Evolutionary conservation across 1,140 invertebrate species (phyloP).

Genomic region (Drosophila tani): DNA sequence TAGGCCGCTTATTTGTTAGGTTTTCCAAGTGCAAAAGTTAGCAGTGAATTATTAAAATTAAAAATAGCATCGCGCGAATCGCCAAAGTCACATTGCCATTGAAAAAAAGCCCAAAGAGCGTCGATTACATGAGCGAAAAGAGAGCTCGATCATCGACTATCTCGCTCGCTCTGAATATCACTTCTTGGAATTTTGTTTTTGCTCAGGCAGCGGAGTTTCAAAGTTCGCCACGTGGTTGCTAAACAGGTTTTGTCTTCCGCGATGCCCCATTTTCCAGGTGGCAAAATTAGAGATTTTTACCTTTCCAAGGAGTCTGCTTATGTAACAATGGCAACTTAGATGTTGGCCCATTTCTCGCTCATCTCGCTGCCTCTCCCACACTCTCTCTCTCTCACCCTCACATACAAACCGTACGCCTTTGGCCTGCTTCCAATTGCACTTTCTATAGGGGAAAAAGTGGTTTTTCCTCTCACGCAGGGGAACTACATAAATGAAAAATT

Average conservation of each 20-base stretch:
- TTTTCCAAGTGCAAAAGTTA: conserved; percentile 45
- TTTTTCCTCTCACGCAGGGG: conserved; percentile 37
- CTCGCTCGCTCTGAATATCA: conserved; percentile 35
- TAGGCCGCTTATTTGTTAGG: conserved; percentile 1
- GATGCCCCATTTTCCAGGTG: background rate
- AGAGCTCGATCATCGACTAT: conserved; percentile 34
- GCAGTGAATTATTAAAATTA: conserved; percentile 41
- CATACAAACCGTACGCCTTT: conserved; percentile 30
- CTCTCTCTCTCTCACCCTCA: conserved; percentile 17
- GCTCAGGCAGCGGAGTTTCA: conserved; percentile 12
- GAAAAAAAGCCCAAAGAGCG: conserved; percentile 51
- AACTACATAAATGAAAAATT: conserved; percentile 20
- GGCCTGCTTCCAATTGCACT: conserved; percentile 70
- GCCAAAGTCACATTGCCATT: conserved; percentile 62
- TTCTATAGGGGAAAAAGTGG: conserved; percentile 55
- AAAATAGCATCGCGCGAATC: conserved; percentile 23
- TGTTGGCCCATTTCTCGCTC: conserved; percentile 31
- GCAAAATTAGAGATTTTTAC: background rate
- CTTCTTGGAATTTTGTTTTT: conserved; percentile 49
- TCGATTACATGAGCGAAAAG: conserved; percentile 69
- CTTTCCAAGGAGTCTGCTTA: conserved; percentile 51
- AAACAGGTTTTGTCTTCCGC: conserved; percentile 37
- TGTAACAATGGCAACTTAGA: conserved; percentile 53
- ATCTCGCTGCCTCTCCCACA: conserved; percentile 34
- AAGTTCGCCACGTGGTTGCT: conserved; percentile 71